A percentile compares a stretch with the other conserved stretches of the same genome.
phyloP scores from a whole-genome alignment of 2,113 vertebrate species.

The Rattus norvegicus region GRCr8 NC_086032.1:79481001-79481500 shows the following conservation, averaged over 20 bases:
- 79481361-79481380: neutral
- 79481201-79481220: neutral
- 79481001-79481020: neutral
- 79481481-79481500: neutral
- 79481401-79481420: neutral
- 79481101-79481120: neutral
- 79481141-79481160: neutral
- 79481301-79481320: neutral
- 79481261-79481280: neutral
- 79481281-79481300: neutral
- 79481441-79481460: neutral
- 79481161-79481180: neutral
- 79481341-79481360: neutral
- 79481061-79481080: too few species aligned
- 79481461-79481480: too few species aligned
- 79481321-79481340: fast-evolving
- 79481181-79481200: neutral
- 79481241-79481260: neutral
- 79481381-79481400: neutral
- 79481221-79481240: fast-evolving
- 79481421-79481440: neutral
- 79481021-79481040: neutral
- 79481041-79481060: neutral
- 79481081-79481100: neutral
- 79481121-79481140: neutral